Percentiles rank a stretch among this genome's conserved stretches.
phyloP scores from a whole-genome alignment of 1,140 invertebrate genomes.

The Harpegnathos saltator region DNA sequence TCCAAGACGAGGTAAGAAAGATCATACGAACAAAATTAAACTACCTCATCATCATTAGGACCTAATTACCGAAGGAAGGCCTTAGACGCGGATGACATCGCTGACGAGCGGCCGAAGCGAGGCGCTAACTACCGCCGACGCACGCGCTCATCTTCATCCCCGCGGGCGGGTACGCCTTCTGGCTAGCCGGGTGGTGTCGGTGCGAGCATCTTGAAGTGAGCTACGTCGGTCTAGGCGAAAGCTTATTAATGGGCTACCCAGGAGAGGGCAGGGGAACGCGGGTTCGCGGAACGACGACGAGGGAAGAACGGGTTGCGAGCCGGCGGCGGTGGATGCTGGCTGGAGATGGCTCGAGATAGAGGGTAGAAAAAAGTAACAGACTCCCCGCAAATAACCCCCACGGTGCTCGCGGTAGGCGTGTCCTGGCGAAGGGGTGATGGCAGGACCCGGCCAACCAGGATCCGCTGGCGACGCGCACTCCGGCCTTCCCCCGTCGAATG shows the following conservation, averaged over 20 bases:
- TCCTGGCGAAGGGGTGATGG: slow-evolving; percentile 76
- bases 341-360: slow-evolving; percentile 59
- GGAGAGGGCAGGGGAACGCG: slow-evolving; percentile 32
- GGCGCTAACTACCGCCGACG: slow-evolving; percentile 33
- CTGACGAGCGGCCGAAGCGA: slow-evolving; percentile 58
- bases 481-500: slow-evolving; percentile 67
- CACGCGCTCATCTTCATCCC: slow-evolving; percentile 25
- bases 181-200: slow-evolving; percentile 32
- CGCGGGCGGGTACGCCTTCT: slow-evolving; percentile 20
- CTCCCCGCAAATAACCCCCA: slow-evolving; percentile 83
- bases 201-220: slow-evolving; percentile 45
- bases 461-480: slow-evolving; percentile 9
- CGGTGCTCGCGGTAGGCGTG: slow-evolving; percentile 77
- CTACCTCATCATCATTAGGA: slow-evolving; percentile 79
- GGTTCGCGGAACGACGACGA: slow-evolving; percentile 44
- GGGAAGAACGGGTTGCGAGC: slow-evolving; percentile 65
- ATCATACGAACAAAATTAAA: slow-evolving; percentile 75
- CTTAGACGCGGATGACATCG: slow-evolving; percentile 77
- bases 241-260: slow-evolving; percentile 74
- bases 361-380: slow-evolving; percentile 81
- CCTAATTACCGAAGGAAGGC: slow-evolving; percentile 77
- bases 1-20: slow-evolving; percentile 65
- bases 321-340: slow-evolving; percentile 52
- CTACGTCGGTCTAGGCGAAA: slow-evolving; percentile 62
- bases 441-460: slow-evolving; percentile 69